Percentiles rank a stretch among this genome's conserved stretches.
These are phyloP conservation scores for Eretmocerus hayati DNA, from an alignment of 2,888 invertebrate genomes.

Conservation along the genomic window DNA sequence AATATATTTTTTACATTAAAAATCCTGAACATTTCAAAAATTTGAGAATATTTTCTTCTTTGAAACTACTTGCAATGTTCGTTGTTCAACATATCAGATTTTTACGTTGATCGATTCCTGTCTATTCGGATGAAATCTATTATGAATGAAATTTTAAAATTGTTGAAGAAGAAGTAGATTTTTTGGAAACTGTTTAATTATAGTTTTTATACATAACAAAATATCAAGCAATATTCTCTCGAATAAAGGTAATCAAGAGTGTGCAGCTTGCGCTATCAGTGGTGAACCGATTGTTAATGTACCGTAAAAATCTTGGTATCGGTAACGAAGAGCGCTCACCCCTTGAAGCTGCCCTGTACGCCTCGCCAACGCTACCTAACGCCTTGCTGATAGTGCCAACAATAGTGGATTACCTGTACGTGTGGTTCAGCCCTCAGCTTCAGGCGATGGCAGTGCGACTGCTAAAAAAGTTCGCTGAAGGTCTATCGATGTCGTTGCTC, in stretches of 20 bases:
- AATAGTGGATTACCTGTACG: slow-evolving; percentile 54
- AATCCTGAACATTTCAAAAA: too few species aligned
- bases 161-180: too few species aligned
- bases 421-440: slow-evolving; percentile 52
- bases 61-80: too few species aligned
- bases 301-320: slow-evolving; percentile 39
- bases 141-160: too few species aligned
- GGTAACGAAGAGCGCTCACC: slow-evolving; percentile 39
- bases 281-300: slow-evolving; percentile 42
- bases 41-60: too few species aligned
- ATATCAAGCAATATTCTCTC: neutral
- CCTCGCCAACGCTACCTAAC: slow-evolving; percentile 43
- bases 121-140: too few species aligned
- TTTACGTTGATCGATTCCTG: too few species aligned
- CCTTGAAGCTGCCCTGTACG: slow-evolving; percentile 42
- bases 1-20: too few species aligned
- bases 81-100: too few species aligned
- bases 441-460: slow-evolving; percentile 53
- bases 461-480: slow-evolving; percentile 52
- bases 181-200: too few species aligned
- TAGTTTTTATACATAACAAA: too few species aligned
- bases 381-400: slow-evolving; percentile 49
- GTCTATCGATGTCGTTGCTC: slow-evolving; percentile 54
- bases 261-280: slow-evolving; percentile 44
- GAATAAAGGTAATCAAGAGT: slow-evolving; percentile 35